phyloP scores from a whole-genome alignment of 2,888 invertebrate species.

The Polyommatus iphigenia region DNA sequence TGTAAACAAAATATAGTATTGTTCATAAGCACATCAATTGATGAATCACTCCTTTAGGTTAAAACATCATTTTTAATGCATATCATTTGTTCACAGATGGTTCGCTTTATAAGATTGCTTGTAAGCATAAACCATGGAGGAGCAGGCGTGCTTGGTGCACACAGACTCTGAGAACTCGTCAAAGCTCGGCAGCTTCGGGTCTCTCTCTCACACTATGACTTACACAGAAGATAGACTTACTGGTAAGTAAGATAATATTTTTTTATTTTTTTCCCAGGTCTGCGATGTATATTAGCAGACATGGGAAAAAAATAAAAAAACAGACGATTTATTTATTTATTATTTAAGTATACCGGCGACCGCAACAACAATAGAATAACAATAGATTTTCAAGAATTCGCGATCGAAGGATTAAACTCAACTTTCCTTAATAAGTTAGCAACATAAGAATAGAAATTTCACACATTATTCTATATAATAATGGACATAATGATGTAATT shows the following conservation, averaged over 20 bases:
- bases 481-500: background rate
- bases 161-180: slow-evolving; percentile 75
- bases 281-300: too few relatives aligned
- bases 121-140: slow-evolving; percentile 70
- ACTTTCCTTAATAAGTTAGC: background rate
- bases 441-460: background rate
- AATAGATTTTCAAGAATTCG: too few relatives aligned
- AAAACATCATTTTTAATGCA: background rate
- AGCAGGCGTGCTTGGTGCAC: slow-evolving; percentile 82
- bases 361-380: too few relatives aligned
- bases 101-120: slow-evolving; percentile 44
- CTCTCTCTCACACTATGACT: slow-evolving; percentile 61
- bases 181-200: slow-evolving; percentile 66
- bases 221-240: slow-evolving; percentile 65
- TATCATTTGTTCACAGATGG: slow-evolving; percentile 49
- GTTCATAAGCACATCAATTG: background rate
- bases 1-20: background rate
- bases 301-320: too few relatives aligned
- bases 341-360: too few relatives aligned
- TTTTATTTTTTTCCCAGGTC: background rate
- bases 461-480: background rate
- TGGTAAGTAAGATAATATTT: slow-evolving; percentile 43
- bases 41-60: background rate
- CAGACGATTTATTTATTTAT: too few relatives aligned
- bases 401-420: background rate